These are phyloP conservation scores for Ochotona curzoniae DNA, from an alignment of 2,113 vertebrate species.

Conservation along the genomic window DNA sequence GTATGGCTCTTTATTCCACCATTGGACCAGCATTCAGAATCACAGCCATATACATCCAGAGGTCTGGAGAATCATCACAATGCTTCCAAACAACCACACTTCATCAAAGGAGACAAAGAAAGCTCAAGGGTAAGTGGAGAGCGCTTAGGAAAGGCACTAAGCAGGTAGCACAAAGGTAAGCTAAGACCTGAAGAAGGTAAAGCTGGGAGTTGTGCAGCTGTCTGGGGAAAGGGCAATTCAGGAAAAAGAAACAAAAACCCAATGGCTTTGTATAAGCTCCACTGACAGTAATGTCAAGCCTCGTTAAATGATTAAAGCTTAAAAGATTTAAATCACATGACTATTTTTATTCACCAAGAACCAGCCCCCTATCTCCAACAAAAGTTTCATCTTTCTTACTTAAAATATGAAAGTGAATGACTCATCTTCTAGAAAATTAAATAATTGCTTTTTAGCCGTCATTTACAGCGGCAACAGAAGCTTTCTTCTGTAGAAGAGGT, in stretches of 20 bases:
- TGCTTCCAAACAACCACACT: background rate
- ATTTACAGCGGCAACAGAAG: background rate
- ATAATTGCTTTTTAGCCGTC: background rate
- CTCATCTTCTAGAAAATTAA: background rate
- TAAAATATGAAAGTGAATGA: slow-evolving; percentile 37
- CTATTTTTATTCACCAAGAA: slow-evolving; percentile 41
- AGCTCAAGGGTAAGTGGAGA: background rate
- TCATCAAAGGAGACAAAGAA: background rate
- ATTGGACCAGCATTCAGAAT: background rate
- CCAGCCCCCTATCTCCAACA: background rate
- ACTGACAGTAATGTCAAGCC: background rate
- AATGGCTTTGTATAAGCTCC: background rate
- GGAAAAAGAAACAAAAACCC: slow-evolving; percentile 3
- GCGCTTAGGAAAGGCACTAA: background rate
- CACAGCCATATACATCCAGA: background rate
- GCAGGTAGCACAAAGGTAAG: background rate
- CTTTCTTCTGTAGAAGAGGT: background rate
- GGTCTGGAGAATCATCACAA: background rate
- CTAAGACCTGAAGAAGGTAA: background rate
- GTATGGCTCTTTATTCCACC: background rate
- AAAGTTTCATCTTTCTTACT: slow-evolving; percentile 37
- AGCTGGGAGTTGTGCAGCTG: background rate
- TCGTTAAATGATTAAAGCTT: slow-evolving; percentile 26
- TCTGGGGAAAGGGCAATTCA: background rate
- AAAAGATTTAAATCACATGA: slow-evolving; percentile 22